Base-by-base conservation (phyloP, 2,797 vertebrate genomes). In the Acanthis flammea region DNA sequence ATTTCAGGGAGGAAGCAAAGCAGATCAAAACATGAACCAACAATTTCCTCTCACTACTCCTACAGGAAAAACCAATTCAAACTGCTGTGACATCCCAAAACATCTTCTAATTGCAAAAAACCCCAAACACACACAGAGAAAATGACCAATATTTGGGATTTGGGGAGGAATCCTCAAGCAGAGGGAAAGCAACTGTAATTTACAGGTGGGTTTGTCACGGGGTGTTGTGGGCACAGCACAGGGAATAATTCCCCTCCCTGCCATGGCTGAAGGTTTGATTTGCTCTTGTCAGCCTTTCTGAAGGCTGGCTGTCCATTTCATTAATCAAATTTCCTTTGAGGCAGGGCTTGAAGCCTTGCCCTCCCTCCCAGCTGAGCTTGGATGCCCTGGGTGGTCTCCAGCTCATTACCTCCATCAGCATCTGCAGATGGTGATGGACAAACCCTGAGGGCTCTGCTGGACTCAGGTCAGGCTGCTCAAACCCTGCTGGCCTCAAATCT, bases 11-110 rank as follows among this genome's bases (percentile, higher is more conserved):
- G 7, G 66, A 93, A 68, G 75, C 50, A 61, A 84, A 90, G 50
- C 51, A 68, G 85, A 88, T 84, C 86, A 90, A 90, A 93, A 90
- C 73, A 88, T 1, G 18, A 17, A 88, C 79, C 83, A 83, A 78
- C 62, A 86, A 88, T 75, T 54, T 68, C 55, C 50, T 81, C 83
- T 84, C 51, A 8, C 73, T 72, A 19, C 63, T 94, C 93, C 91
- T 84, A 84, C 83, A 3, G 24, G 47, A 58, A n/a, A 67, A 84
- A 81, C 77, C 54, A 78, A 2, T 48, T 37, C 88, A 47, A 75
- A 84, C 42, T 57, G 83, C 61, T 4, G 11, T 4, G 33, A 84
- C 70, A 66, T 58, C 58, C 66, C 66, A 22, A 14, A 47, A n/a
- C 57, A 92, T 78, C 25, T 60, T 77, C 58, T 77, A 60, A 79